Evolutionary conservation across 2,113 vertebrate species (phyloP).

Genomic region (Agapornis roseicollis): DNA sequence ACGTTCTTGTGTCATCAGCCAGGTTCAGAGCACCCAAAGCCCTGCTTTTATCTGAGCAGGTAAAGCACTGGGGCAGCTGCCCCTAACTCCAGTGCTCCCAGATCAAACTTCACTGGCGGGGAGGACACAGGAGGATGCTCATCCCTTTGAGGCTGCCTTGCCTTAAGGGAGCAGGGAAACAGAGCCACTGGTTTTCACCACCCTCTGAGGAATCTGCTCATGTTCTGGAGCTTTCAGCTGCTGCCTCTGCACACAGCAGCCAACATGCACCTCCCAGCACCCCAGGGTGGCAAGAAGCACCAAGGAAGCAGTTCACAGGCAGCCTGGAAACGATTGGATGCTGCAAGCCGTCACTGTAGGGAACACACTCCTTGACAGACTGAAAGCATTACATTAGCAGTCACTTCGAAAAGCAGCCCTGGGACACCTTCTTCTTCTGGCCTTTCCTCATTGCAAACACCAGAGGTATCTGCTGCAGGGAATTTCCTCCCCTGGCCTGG

Average conservation of each 20-base stretch:
- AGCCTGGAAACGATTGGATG: background rate
- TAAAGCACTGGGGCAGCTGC: background rate
- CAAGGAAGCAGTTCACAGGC: rapidly evolving
- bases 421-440: background rate
- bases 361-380: background rate
- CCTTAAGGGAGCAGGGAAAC: background rate
- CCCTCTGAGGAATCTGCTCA: background rate
- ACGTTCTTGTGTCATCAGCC: rapidly evolving
- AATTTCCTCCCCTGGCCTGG: background rate
- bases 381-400: background rate
- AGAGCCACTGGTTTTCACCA: background rate
- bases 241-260: background rate
- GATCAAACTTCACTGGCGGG: background rate
- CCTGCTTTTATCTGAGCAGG: background rate
- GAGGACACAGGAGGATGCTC: background rate
- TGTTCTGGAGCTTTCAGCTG: background rate
- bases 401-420: background rate
- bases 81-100: background rate
- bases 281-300: background rate
- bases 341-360: background rate
- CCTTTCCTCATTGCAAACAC: background rate
- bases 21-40: background rate
- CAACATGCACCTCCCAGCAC: background rate
- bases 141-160: background rate
- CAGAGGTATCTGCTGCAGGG: background rate